A percentile compares a stretch with the other conserved stretches of the same genome.
Conservation (phyloP, 1,140 invertebrate species). For the Pogonomyrmex barbatus region DNA sequence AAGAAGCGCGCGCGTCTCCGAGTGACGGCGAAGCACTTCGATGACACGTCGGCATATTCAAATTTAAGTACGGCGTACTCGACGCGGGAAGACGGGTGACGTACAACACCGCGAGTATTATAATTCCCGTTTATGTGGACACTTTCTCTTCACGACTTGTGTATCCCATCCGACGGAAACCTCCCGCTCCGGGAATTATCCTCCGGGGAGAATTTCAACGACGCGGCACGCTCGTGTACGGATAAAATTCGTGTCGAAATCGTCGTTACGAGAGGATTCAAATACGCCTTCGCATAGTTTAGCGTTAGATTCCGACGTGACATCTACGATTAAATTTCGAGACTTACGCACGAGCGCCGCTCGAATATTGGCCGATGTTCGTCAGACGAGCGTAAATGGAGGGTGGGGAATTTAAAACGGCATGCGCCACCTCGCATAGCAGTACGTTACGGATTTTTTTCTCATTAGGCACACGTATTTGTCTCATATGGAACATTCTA, state of each 20-base stretch:
- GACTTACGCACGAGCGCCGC: neutral
- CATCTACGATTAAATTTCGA: neutral
- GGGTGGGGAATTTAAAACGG: neutral
- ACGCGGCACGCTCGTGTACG: neutral
- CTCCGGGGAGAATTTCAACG: constrained; percentile 43
- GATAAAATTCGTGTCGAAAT: constrained; percentile 67
- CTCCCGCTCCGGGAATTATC: constrained; percentile 26
- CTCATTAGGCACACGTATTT: constrained; percentile 14
- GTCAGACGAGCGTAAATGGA: neutral
- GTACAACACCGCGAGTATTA: constrained; percentile 63
- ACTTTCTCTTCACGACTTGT: constrained; percentile 72
- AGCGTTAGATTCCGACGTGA: neutral
- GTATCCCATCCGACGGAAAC: neutral
- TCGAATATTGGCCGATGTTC: neutral
- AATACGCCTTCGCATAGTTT: neutral
- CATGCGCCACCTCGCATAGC: neutral
- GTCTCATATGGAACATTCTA: neutral
- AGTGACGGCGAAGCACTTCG: constrained; percentile 69
- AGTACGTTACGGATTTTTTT: neutral
- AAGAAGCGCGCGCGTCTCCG: constrained; percentile 25
- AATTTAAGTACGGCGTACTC: constrained; percentile 70
- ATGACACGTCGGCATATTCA: constrained; percentile 69
- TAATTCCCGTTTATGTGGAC: constrained; percentile 72
- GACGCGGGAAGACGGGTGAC: constrained; percentile 61
- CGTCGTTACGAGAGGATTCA: constrained; percentile 14